Evolutionary conservation across 2,113 vertebrate species (phyloP).

Genomic region (Gobio gobio): DNA sequence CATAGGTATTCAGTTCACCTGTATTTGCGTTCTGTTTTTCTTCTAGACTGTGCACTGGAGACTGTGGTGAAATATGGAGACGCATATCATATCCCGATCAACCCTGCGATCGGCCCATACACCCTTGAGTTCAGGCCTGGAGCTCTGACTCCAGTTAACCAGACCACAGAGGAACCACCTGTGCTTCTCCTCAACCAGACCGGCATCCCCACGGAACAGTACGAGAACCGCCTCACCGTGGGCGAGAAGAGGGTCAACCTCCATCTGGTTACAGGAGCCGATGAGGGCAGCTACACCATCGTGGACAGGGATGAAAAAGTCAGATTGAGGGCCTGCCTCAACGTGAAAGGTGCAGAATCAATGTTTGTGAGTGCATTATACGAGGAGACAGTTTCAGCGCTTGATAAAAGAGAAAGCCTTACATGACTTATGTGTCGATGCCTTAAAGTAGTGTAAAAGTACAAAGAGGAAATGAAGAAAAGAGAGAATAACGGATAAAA

Average conservation of each 20-base stretch:
- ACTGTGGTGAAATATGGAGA: slow-evolving; percentile 75
- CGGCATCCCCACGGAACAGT: slow-evolving; percentile 59
- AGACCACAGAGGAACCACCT: slow-evolving; percentile 49
- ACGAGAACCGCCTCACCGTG: slow-evolving; percentile 66
- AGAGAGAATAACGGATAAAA: neutral
- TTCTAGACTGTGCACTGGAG: slow-evolving; percentile 73
- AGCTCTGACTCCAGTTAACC: slow-evolving; percentile 67
- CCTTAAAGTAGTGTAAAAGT: neutral
- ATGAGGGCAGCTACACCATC: slow-evolving; percentile 77
- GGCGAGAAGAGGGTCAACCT: slow-evolving; percentile 65
- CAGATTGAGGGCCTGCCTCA: slow-evolving; percentile 71
- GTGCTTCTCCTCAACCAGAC: slow-evolving; percentile 68
- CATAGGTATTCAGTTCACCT: neutral
- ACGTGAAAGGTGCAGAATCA: slow-evolving; percentile 71
- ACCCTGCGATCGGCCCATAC: slow-evolving; percentile 64
- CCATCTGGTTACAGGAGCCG: slow-evolving; percentile 66
- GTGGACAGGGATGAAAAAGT: slow-evolving; percentile 68
- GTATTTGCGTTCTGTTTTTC: neutral
- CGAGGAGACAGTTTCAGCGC: neutral
- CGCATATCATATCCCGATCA: slow-evolving; percentile 67
- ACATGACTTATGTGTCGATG: neutral
- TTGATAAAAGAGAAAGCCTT: neutral
- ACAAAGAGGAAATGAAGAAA: neutral
- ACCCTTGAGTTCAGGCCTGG: slow-evolving; percentile 73
- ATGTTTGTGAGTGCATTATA: neutral